Conservation (phyloP, 1,140 invertebrate species). For the Bombus waltoni region DNA sequence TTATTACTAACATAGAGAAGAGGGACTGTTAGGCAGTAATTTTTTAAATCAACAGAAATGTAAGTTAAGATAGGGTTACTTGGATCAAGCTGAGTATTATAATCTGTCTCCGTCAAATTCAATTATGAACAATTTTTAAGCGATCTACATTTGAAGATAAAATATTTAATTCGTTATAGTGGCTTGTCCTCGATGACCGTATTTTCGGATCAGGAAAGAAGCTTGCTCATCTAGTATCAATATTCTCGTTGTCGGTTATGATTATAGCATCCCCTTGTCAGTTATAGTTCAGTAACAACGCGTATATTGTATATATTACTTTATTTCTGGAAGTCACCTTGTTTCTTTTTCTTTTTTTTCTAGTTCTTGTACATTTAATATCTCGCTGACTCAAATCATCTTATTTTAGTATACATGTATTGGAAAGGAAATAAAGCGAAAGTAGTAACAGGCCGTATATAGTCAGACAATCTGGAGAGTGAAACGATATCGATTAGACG, state of each 20-base stretch:
- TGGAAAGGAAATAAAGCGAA: neutral
- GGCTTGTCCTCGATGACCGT: no score
- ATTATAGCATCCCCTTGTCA: no score
- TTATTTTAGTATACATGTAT: neutral
- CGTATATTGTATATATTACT: neutral
- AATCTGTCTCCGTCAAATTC: neutral
- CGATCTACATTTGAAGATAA: neutral
- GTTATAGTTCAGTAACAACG: neutral
- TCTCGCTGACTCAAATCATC: neutral
- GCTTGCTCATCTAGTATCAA: neutral
- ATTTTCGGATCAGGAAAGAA: neutral
- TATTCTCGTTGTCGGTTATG: neutral
- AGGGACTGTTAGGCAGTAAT: neutral
- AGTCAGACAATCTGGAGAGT: neutral
- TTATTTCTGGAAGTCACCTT: neutral
- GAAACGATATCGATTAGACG: neutral
- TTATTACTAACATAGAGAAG: neutral
- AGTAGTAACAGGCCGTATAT: neutral
- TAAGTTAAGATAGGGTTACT: neutral
- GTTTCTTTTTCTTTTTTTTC: neutral
- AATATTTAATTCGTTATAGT: no score
- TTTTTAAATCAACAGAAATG: neutral
- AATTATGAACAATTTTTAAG: neutral
- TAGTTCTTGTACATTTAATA: no score
- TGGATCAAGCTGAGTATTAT: no score